Conservation (phyloP, 1,140 invertebrate genomes). For the Lepeophtheirus salmonis region DNA sequence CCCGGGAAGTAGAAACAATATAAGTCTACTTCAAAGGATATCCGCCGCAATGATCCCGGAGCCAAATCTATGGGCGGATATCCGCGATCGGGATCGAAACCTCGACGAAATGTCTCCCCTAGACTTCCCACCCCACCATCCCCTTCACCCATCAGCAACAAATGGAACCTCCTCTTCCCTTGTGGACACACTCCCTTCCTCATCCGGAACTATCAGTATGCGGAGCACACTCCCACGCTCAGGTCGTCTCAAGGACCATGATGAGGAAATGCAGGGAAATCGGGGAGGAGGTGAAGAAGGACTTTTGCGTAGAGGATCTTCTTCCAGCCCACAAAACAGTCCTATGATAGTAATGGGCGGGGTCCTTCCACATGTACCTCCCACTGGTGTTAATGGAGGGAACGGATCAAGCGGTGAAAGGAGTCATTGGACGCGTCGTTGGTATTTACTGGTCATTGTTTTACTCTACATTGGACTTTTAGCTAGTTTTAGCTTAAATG, state of each 20-base stretch:
- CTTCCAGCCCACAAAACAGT: not conserved
- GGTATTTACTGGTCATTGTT: slow-evolving; percentile 7
- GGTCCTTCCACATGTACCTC: not conserved
- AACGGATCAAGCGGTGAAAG: not conserved
- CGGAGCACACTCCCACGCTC: not conserved
- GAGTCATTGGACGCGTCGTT: slow-evolving; percentile 7
- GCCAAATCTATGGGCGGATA: slow-evolving; percentile 7
- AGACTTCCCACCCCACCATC: not conserved
- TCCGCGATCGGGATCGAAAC: slow-evolving; percentile 2
- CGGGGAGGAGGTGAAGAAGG: not conserved
- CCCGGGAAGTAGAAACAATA: too few species aligned
- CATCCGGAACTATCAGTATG: not conserved
- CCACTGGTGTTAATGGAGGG: not conserved
- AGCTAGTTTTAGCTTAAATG: slow-evolving; percentile 9
- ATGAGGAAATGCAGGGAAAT: not conserved
- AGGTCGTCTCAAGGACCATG: not conserved
- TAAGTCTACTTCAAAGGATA: too few species aligned
- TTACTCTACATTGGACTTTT: slow-evolving; percentile 4
- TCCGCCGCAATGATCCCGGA: slow-evolving; percentile 3
- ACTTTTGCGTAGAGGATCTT: not conserved
- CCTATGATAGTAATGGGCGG: not conserved
- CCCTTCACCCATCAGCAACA: not conserved
- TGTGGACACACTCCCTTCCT: not conserved
- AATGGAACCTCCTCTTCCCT: not conserved
- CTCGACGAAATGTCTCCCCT: not conserved